Base-by-base conservation (phyloP, 2,888 invertebrate genomes). In the Endotricha flammealis region DNA sequence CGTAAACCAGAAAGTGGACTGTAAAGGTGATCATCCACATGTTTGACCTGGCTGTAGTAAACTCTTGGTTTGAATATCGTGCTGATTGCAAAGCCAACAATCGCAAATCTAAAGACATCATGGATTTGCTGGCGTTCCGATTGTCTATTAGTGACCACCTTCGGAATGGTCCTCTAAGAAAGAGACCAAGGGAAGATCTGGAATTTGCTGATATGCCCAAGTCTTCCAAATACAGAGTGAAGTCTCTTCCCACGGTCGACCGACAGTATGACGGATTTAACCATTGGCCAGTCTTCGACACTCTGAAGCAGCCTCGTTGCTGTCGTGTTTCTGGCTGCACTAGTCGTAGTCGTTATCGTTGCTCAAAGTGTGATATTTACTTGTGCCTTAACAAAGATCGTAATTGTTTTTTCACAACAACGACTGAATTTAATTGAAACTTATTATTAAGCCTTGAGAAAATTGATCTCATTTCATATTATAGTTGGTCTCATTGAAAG, bases 1-100 rank as follows among this genome's bases (percentile, higher is more conserved):
- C 43, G 43, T 20, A 54, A 56, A 44, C 55, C 53, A 29, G 14
- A 6, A 29, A 29, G 14, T 29, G 29, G 29, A 29, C 10, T 4
- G 44, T 45, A n/a, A 69, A 64, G 36, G 62, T 62, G 53, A 48
- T 61, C 2, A 16, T 67, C 0, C 57, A 60, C 32, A 41, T 61
- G 1, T 54, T 64, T 25, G 42, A 53, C 36, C 36, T 46, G 37
- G 14, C 29, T 1, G 9, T 29, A 5, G 29, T 14, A 7, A 29
- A 29, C 5, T 29, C 16, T 2, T 29, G 29, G 29, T 29, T 29
- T 29, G 29, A 29, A n/a, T 29, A 29, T 9, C 8, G 16, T 16
- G 16, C n/a, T 1, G 29, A 29, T 9, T 4, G 14, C 2, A 3
- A 29, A 29, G 14, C 2, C 3, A 9, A 9, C 7, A 2, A 10